Evolutionary conservation across 2,113 vertebrate species (phyloP).

Genomic region (Gracilinanus agilis): DNA sequence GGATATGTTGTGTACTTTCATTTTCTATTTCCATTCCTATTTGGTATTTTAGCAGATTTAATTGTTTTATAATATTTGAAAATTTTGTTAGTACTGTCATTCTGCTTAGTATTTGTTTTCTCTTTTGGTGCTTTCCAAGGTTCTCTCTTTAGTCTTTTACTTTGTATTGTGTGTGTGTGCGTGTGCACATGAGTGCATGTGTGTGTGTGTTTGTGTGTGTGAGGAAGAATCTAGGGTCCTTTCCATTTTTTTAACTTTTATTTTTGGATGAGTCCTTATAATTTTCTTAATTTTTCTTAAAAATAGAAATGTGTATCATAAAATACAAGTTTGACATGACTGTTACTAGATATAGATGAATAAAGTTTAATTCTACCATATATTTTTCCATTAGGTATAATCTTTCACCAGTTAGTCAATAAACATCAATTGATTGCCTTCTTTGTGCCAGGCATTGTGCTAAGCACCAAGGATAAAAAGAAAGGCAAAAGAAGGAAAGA

Average conservation of each 20-base stretch:
- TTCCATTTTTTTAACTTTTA: neutral
- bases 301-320: neutral
- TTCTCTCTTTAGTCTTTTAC: neutral
- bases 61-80: neutral
- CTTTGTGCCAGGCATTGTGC: too few species aligned
- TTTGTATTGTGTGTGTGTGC: too few species aligned
- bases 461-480: too few species aligned
- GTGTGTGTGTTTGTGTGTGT: too few species aligned
- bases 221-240: neutral
- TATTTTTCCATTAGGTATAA: too few species aligned
- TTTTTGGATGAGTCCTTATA: neutral
- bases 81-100: neutral
- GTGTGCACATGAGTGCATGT: too few species aligned
- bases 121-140: neutral
- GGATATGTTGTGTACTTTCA: neutral
- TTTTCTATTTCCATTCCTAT: neutral
- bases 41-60: neutral
- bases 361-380: too few species aligned
- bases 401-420: too few species aligned
- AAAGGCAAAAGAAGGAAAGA: too few species aligned
- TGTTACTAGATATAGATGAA: neutral
- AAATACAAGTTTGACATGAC: neutral
- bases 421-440: too few species aligned
- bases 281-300: neutral
- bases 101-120: neutral